These are phyloP conservation scores for Marmota flaviventris DNA, from an alignment of 2,113 vertebrate genomes.

Conservation along the genomic window DNA sequence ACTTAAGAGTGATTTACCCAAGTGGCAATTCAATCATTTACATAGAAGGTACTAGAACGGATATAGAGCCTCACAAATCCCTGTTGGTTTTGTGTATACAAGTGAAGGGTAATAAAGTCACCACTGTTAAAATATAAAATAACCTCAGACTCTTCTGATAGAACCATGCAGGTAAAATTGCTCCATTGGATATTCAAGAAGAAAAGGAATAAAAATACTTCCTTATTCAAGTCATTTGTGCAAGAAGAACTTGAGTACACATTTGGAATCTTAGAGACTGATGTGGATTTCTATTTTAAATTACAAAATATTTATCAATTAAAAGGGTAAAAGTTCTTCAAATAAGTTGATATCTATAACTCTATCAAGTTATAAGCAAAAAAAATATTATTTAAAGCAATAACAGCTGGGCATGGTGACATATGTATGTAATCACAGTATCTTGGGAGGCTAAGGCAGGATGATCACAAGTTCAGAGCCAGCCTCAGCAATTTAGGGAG, in stretches of 20 bases:
- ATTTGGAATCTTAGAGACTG: neutral
- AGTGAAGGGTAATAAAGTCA: neutral
- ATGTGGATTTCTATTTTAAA: neutral
- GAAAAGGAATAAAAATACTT: neutral
- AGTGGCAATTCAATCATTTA: slow-evolving; percentile 41
- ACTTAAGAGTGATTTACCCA: slow-evolving; percentile 35
- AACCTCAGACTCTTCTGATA: neutral
- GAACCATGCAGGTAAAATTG: neutral
- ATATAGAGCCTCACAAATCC: slow-evolving; percentile 39
- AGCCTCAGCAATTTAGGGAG: no score
- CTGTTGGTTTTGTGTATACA: slow-evolving; percentile 54
- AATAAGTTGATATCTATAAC: neutral
- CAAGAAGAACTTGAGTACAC: neutral
- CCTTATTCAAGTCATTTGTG: neutral
- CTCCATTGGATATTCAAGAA: neutral
- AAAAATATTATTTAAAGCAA: neutral
- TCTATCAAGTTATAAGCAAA: neutral
- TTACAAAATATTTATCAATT: neutral
- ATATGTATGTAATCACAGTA: no score
- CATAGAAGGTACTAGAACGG: neutral
- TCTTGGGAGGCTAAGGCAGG: no score
- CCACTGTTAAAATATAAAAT: neutral
- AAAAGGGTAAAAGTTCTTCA: neutral
- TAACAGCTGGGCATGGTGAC: no score
- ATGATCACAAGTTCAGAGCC: no score